phyloP scores from a whole-genome alignment of 2,888 invertebrate genomes.

The Heliconius charithonia region DNA sequence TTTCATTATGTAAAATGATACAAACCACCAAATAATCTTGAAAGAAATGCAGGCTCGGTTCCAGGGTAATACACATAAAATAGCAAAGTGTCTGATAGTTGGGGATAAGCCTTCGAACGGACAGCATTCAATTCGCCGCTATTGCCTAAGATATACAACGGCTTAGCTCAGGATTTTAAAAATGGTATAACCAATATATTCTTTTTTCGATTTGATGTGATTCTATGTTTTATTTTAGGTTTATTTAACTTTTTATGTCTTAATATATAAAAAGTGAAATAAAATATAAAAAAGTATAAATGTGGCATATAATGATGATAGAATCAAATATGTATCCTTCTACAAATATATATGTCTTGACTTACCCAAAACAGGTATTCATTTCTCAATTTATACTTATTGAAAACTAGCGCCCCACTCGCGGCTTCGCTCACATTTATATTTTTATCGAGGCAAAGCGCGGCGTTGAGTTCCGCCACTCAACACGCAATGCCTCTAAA shows the following conservation, averaged over 20 bases:
- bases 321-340: neutral
- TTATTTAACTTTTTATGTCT: neutral
- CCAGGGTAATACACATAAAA: slow-evolving; percentile 40
- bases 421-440: too few relatives aligned
- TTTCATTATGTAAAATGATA: slow-evolving; percentile 23
- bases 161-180: slow-evolving; percentile 62
- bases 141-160: slow-evolving; percentile 67
- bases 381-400: too few relatives aligned
- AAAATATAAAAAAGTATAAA: too few relatives aligned
- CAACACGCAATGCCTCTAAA: too few relatives aligned
- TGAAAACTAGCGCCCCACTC: too few relatives aligned
- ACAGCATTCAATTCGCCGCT: slow-evolving; percentile 72
- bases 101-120: slow-evolving; percentile 71
- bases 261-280: too few relatives aligned
- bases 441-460: too few relatives aligned
- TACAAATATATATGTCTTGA: neutral
- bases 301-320: neutral
- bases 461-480: too few relatives aligned
- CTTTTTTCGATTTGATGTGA: neutral
- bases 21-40: slow-evolving; percentile 18
- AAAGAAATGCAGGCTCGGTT: slow-evolving; percentile 33
- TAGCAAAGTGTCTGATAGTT: slow-evolving; percentile 66
- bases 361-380: too few relatives aligned
- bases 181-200: slow-evolving; percentile 35
- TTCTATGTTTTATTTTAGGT: neutral